phyloP scores from a whole-genome alignment of 1,140 invertebrate species.

The Helicoverpa zea region DNA sequence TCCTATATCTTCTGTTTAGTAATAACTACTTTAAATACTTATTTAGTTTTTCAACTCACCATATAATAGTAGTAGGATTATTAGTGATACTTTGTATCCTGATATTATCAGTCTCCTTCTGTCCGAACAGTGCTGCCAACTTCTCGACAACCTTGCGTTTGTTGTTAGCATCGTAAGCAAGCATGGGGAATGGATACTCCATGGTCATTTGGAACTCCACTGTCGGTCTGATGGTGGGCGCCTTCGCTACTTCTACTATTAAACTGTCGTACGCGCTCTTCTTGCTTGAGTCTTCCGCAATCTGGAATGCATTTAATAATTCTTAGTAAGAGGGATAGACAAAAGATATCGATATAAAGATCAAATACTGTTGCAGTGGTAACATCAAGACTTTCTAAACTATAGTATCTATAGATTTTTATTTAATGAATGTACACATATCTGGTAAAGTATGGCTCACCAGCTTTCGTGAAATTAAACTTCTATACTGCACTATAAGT shows the following conservation, averaged over 20 bases:
- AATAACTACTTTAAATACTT: not conserved
- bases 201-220: constrained; percentile 93
- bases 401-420: too few species aligned
- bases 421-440: too few species aligned
- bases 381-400: too few species aligned
- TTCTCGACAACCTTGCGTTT: constrained; percentile 94
- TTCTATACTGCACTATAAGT: too few species aligned
- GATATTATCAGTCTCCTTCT: constrained; percentile 91
- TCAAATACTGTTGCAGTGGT: too few species aligned
- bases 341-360: not conserved
- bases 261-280: constrained; percentile 92
- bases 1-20: too few species aligned
- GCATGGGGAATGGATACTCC: constrained; percentile 90
- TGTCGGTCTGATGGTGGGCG: constrained; percentile 85
- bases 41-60: constrained; percentile 82
- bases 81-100: constrained; percentile 88
- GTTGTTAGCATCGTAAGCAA: constrained; percentile 90
- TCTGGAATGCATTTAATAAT: constrained; percentile 59
- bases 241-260: constrained; percentile 90
- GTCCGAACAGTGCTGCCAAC: constrained; percentile 91
- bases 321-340: not conserved
- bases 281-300: constrained; percentile 90
- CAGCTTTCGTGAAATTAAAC: too few species aligned
- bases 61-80: constrained; percentile 91
- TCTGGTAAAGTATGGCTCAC: too few species aligned